Evolutionary conservation across 2,888 invertebrate genomes (phyloP), one percentile per base, ranked within the genome.

Genomic region (Cerceris rybyensis): DNA sequence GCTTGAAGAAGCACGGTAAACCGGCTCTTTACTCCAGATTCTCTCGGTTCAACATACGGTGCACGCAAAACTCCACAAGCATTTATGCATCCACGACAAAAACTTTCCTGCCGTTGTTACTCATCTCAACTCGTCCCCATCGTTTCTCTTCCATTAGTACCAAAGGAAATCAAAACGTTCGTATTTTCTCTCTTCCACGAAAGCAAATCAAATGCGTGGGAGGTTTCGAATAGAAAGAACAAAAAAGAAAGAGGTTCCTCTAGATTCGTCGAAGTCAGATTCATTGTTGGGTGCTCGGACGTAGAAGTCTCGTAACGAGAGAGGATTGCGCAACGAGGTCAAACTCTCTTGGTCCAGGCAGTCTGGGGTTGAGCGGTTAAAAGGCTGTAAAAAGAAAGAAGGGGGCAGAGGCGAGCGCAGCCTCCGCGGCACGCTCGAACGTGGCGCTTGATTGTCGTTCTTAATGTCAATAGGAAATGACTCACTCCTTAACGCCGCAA

Each of bases 391-490:
- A 78, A 75, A 54, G 65, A 43, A 60, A 52, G 65, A 66, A 17
- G 54, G 46, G 50, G 28, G 14, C 17, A 39, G 68, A 70, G 61
- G 61, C 57, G 66, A 65, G 55, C 49, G 28, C 61, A 54, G 58
- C 70, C 54, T 54, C 28, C 41, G 65, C 64, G 42, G 46, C 58
- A 46, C 46, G 57, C n/a, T 55, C 41, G 60, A 82, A 71, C 52
- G 69, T 17, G 78, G 60, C 63, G 70, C 83, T 80, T 79, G 77
- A 86, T 85, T 83, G 82, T 83, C 83, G 72, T 81, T 84, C 84
- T 86, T 88, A 86, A 85, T 82, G 85, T 81, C 85, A 87, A 86
- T 87, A 84, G 86, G 85, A 88, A 88, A 81, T 88, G 88, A 88
- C 80, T 88, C 88, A 88, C 82, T 80, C 80, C 76, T 82, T 81